Conservation (phyloP, 2,797 vertebrate species). For the Peromyscus eremicus region DNA sequence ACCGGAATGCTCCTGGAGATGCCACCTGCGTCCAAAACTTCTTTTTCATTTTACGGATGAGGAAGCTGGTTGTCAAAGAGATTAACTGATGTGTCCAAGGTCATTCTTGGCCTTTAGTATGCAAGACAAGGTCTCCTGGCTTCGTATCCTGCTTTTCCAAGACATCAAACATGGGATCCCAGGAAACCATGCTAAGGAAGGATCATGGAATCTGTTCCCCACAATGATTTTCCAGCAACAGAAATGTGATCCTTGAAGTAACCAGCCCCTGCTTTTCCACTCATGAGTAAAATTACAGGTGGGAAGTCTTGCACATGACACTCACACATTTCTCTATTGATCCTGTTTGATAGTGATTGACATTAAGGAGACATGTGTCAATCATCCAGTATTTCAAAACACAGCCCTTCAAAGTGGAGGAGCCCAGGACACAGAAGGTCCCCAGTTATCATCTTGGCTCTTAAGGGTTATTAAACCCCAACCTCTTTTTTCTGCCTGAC, state of each 20-base stretch:
- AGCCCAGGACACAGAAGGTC: neutral
- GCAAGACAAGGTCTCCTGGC: neutral
- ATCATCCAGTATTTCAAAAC: conserved; percentile 65
- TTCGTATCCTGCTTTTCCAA: conserved; percentile 41
- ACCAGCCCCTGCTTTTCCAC: conserved; percentile 52
- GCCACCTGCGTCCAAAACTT: neutral
- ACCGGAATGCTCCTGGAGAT: too few species aligned
- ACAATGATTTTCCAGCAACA: neutral
- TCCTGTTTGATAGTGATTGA: conserved; percentile 69
- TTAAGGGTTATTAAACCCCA: conserved; percentile 51
- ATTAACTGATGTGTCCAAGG: conserved; percentile 9
- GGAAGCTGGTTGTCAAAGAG: neutral
- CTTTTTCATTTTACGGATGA: conserved; percentile 48
- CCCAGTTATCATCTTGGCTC: conserved; percentile 40
- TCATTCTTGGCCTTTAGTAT: conserved; percentile 11
- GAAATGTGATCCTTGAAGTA: conserved; percentile 61
- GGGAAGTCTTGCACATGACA: conserved; percentile 61
- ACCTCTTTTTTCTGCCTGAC: conserved; percentile 60
- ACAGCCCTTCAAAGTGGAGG: conserved; percentile 60
- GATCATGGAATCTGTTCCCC: neutral
- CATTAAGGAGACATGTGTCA: conserved; percentile 57
- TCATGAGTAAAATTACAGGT: conserved; percentile 45
- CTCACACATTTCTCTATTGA: conserved; percentile 62
- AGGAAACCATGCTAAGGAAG: conserved; percentile 2
- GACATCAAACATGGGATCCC: neutral